These are phyloP conservation scores for Penaeus monodon DNA, from an alignment of 2,888 invertebrate genomes.

Conservation along the genomic window DNA sequence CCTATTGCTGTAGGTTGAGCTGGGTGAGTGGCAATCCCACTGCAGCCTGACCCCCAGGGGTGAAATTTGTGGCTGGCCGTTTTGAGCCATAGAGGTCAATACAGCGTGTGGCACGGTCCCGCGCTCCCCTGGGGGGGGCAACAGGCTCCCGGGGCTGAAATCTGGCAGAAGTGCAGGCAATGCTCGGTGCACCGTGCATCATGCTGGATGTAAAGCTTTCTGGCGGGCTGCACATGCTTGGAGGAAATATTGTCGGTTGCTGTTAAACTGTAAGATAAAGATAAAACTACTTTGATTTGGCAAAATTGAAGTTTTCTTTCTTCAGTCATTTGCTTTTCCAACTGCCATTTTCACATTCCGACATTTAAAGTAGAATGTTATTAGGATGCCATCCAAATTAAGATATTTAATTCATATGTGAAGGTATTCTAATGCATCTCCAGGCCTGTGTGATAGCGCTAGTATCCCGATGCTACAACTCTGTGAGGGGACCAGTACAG, in stretches of 20 bases:
- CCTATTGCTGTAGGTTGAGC: conserved; percentile 31
- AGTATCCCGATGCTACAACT: conserved; percentile 48
- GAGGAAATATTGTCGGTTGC: conserved; percentile 30
- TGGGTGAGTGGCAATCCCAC: conserved; percentile 46
- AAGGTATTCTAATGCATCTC: conserved; percentile 54
- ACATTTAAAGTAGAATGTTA: conserved; percentile 1
- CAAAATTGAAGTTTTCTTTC: no score
- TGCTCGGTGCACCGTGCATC: conserved; percentile 60
- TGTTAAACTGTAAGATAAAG: neutral
- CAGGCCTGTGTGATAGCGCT: conserved; percentile 63
- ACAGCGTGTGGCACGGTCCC: conserved; percentile 58
- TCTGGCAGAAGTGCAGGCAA: conserved; percentile 64
- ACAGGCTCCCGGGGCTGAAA: conserved; percentile 63
- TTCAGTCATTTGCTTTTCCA: neutral
- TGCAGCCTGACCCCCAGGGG: conserved; percentile 61
- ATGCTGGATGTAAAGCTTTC: conserved; percentile 64
- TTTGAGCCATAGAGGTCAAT: conserved; percentile 49
- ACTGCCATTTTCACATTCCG: neutral
- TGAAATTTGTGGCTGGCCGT: conserved; percentile 52
- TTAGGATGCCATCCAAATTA: conserved; percentile 9
- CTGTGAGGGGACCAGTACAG: conserved; percentile 51
- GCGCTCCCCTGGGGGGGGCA: conserved; percentile 60
- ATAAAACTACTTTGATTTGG: no score
- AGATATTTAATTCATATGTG: neutral
- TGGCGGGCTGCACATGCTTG: conserved; percentile 63